Base-by-base conservation (phyloP, 2,888 invertebrate genomes). In the Heteropelma amictum region DNA sequence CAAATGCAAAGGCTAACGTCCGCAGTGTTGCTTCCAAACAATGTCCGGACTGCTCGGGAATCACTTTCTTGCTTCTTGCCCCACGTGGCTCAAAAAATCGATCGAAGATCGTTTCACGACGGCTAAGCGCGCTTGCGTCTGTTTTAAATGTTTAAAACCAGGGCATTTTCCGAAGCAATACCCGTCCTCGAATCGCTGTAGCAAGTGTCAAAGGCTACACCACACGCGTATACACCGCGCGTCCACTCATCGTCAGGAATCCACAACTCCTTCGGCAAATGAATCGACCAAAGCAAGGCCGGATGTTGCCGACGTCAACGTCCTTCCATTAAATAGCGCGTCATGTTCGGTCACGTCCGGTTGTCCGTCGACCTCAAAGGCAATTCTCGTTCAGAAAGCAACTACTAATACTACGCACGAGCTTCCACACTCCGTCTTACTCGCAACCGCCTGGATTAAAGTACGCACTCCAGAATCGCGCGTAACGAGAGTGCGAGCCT, bases 61-160 rank as follows among this genome's bases (percentile, higher is more conserved):
- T 14, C 65, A 65, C 3, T 4, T 8, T 21, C 53, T 65, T 1
- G 42, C 3, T 2, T 65, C 23, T 8, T 65, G 3, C 33, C 45
- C 21, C 21, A 47, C 63, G 14, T 63, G 51, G 63, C 47, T 4
- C 10, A 63, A 38, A 28, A 38, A 21, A 47, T n/a, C 47, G 3
- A n/a, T 47, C n/a, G 47, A 47, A 2, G 63, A 49, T 1, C 35
- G 63, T 7, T 33, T 23, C 35, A 14, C 45, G 61, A n/a, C 23
- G 26, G 58, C 58, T 19, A 58, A 64, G 8, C 38, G 47, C 26
- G 5, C 12, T n/a, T 49, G n/a, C 3, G 12, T 40, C 7, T 75
- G 77, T 30, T 38, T 54, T 8, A 77, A 77, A 53, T 78, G 72
- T 42, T 60, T 77, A 8, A 61, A 53, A 3, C 7, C 40, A 3